Evolutionary conservation across 1,140 invertebrate species (phyloP).

Genomic region (Telenomus remus): DNA sequence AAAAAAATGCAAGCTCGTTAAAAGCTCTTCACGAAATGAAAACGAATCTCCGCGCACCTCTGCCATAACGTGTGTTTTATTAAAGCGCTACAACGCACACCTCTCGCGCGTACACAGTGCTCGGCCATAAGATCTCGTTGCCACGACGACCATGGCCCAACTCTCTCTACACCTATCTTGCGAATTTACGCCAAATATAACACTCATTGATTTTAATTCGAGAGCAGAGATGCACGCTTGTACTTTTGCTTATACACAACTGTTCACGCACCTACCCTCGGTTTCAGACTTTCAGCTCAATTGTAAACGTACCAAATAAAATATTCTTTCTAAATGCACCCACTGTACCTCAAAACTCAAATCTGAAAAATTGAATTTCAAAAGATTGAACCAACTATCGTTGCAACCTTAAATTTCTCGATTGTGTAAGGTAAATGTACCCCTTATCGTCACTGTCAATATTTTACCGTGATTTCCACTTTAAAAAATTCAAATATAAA

Average conservation of each 20-base stretch:
- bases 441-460: too few relatives aligned
- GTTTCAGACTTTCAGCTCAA: slow-evolving; percentile 1
- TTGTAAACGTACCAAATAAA: too few relatives aligned
- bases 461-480: too few relatives aligned
- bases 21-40: slow-evolving; percentile 62
- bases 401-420: too few relatives aligned
- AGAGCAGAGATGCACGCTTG: slow-evolving; percentile 22
- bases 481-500: too few relatives aligned
- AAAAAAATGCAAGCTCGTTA: slow-evolving; percentile 58
- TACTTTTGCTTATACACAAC: background rate
- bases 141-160: slow-evolving; percentile 45
- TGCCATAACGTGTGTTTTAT: slow-evolving; percentile 33
- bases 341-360: too few relatives aligned
- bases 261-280: background rate
- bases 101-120: slow-evolving; percentile 14
- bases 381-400: too few relatives aligned
- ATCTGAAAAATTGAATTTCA: too few relatives aligned
- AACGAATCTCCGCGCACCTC: slow-evolving; percentile 58
- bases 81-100: slow-evolving; percentile 51
- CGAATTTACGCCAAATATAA: slow-evolving; percentile 51
- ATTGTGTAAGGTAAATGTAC: too few relatives aligned
- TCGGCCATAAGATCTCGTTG: slow-evolving; percentile 39
- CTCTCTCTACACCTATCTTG: slow-evolving; percentile 35
- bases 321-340: too few relatives aligned
- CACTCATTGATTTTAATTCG: slow-evolving; percentile 43